Conservation (phyloP, 2,113 vertebrate genomes). For the Telmatochromis sp. region DNA sequence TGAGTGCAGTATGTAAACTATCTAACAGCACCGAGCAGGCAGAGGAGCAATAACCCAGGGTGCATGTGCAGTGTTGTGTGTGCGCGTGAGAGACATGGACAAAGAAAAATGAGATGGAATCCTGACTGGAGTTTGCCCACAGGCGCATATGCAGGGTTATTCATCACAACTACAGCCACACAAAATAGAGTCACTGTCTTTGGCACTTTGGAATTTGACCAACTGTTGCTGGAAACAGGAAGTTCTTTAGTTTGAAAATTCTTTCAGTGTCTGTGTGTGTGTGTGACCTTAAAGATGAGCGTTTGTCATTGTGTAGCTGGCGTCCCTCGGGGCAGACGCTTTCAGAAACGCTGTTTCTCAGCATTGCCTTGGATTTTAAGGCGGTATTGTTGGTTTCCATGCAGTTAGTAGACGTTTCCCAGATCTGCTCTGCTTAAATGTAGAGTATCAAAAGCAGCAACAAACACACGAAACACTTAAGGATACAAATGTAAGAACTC, state of each 20-base stretch:
- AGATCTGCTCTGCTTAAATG: not conserved
- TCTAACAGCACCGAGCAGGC: not conserved
- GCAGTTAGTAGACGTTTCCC: not conserved
- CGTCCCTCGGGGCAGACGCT: slow-evolving; percentile 4
- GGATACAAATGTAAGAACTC: not conserved
- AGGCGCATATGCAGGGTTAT: slow-evolving; percentile 1
- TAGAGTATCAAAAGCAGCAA: not conserved
- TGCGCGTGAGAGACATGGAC: not conserved
- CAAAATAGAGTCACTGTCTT: not conserved
- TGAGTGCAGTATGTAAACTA: not conserved
- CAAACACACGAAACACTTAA: not conserved
- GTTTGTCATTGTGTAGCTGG: slow-evolving; percentile 10
- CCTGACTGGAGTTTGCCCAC: slow-evolving; percentile 3
- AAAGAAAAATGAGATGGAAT: not conserved
- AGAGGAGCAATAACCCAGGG: not conserved
- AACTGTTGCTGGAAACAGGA: slow-evolving; percentile 15
- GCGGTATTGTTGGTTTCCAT: not conserved
- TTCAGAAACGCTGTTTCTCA: not conserved
- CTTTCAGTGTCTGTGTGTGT: slow-evolving; percentile 1
- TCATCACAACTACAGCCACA: not conserved
- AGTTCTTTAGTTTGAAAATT: not conserved
- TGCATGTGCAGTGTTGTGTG: not conserved
- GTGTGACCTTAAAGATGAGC: slow-evolving; percentile 26
- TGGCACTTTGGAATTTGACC: not conserved
- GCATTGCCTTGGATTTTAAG: not conserved